These are phyloP conservation scores for Lycocerus yunnanus DNA, from an alignment of 2,888 invertebrate species.

Conservation along the genomic window DNA sequence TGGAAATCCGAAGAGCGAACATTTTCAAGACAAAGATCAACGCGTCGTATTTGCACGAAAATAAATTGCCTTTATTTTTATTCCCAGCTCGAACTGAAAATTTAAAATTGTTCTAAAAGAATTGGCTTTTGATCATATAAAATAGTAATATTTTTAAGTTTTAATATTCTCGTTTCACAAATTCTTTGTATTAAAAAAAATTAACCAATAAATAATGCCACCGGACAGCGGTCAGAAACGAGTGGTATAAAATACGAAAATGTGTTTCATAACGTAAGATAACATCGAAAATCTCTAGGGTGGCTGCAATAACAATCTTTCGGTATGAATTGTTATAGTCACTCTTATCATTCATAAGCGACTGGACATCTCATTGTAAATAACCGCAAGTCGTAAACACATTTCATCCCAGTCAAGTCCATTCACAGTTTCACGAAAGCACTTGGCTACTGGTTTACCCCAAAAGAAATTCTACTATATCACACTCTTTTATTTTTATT, in stretches of 20 bases:
- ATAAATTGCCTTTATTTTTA: slow-evolving; percentile 17
- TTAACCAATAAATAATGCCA: slow-evolving; percentile 11
- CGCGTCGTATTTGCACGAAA: slow-evolving; percentile 29
- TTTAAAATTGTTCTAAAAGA: neutral
- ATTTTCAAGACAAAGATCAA: slow-evolving; percentile 35
- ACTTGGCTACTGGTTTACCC: slow-evolving; percentile 34
- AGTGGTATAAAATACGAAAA: slow-evolving; percentile 49
- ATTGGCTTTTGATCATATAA: slow-evolving; percentile 5
- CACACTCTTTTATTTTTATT: neutral
- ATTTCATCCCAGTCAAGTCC: slow-evolving; percentile 39
- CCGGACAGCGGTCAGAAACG: slow-evolving; percentile 27
- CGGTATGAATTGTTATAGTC: slow-evolving; percentile 42
- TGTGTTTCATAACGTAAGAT: slow-evolving; percentile 48
- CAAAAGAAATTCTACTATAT: slow-evolving; percentile 26
- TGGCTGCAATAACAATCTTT: slow-evolving; percentile 48
- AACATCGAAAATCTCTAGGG: slow-evolving; percentile 50
- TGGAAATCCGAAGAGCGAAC: slow-evolving; percentile 35
- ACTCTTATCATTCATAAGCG: slow-evolving; percentile 41
- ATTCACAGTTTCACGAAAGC: slow-evolving; percentile 40
- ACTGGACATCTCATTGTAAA: slow-evolving; percentile 43
- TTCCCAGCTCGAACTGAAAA: neutral
- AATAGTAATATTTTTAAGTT: neutral
- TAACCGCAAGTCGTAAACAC: slow-evolving; percentile 42
- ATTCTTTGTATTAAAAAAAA: neutral
- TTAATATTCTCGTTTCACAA: neutral